These are phyloP conservation scores for Trissoscelio sp. DNA, from an alignment of 2,888 invertebrate species.

Conservation along the genomic window DNA sequence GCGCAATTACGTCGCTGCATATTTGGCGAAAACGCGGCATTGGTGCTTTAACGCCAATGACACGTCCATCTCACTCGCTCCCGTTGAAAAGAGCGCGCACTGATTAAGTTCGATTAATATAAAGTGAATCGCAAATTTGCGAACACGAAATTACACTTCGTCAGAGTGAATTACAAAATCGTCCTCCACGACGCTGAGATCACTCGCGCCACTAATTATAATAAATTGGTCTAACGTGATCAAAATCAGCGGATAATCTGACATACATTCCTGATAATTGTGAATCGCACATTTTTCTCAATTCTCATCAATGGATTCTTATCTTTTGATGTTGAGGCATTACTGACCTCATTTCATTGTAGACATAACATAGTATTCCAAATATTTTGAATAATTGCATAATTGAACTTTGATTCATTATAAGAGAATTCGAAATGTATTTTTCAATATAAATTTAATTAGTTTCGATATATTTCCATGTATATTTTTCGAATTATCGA, in stretches of 20 bases:
- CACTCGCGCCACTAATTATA: conserved; percentile 13
- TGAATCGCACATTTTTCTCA: conserved; percentile 19
- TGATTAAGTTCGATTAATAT: conserved; percentile 17
- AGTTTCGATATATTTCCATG: too few species aligned
- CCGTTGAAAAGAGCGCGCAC: background rate
- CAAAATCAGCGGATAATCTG: conserved; percentile 28
- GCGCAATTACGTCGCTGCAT: conserved; percentile 71
- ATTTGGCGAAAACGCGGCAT: conserved; percentile 64
- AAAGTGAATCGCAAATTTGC: conserved; percentile 24
- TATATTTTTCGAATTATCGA: too few species aligned
- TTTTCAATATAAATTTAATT: too few species aligned
- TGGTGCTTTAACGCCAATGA: conserved; percentile 4
- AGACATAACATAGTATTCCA: background rate
- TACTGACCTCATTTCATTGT: conserved; percentile 45
- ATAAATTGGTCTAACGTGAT: conserved; percentile 3
- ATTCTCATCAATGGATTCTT: conserved; percentile 28
- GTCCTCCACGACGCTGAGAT: conserved; percentile 7
- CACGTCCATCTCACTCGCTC: background rate
- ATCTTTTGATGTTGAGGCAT: conserved; percentile 21
- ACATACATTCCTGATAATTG: conserved; percentile 39
- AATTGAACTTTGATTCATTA: too few species aligned
- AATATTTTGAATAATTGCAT: too few species aligned
- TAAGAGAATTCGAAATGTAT: too few species aligned
- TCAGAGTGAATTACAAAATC: conserved; percentile 4
- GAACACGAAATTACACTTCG: background rate